phyloP scores from a whole-genome alignment of 2,113 vertebrate species.

The Ptychochromis oligacanthus region DNA sequence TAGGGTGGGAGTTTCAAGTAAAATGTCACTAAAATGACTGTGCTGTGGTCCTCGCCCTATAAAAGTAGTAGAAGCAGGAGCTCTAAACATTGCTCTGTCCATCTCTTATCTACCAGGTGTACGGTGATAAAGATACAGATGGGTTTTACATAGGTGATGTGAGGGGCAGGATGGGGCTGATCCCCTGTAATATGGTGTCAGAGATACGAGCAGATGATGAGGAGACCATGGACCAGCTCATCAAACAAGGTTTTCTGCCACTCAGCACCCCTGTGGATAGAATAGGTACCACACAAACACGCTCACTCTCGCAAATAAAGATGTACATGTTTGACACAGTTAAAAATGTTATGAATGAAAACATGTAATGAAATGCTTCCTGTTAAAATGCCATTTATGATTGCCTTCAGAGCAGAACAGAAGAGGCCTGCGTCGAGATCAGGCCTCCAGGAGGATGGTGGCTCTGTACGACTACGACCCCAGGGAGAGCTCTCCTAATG shows the following conservation, averaged over 20 bases:
- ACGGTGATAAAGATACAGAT: conserved; percentile 93
- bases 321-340: neutral
- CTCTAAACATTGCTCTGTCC: neutral
- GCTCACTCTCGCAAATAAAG: neutral
- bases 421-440: conserved; percentile 72
- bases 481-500: conserved; percentile 93
- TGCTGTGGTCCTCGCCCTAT: neutral
- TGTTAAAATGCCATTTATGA: neutral
- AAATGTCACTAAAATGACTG: neutral
- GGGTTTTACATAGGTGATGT: conserved; percentile 95
- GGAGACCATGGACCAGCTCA: conserved; percentile 92
- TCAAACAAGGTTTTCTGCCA: conserved; percentile 95
- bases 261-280: conserved; percentile 93
- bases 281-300: conserved; percentile 78
- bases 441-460: conserved; percentile 86
- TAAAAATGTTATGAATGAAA: neutral
- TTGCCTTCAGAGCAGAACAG: conserved; percentile 72
- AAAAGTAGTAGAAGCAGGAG: neutral
- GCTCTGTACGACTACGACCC: conserved; percentile 96
- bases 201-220: conserved; percentile 95
- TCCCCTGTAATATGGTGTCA: conserved; percentile 98
- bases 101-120: conserved; percentile 81
- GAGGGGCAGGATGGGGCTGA: conserved; percentile 88
- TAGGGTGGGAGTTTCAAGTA: conserved; percentile 80
- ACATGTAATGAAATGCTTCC: neutral